Conservation (phyloP, 2,113 vertebrate species). For the Lycaon pictus region DNA sequence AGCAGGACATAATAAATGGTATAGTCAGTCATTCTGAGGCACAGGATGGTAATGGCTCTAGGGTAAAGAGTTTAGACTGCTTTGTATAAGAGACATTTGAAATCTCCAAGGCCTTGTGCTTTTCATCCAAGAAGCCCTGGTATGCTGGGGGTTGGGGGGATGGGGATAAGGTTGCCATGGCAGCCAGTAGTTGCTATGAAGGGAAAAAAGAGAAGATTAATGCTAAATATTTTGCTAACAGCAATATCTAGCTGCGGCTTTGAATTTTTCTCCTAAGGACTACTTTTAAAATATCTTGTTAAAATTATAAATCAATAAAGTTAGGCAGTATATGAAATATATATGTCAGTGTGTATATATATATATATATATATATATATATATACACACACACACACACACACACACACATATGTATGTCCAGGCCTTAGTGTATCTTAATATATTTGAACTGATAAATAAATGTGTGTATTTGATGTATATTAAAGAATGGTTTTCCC, state of each 20-base stretch:
- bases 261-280: slow-evolving; percentile 48
- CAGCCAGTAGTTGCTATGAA: slow-evolving; percentile 68
- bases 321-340: background rate
- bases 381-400: too few relatives aligned
- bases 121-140: slow-evolving; percentile 73
- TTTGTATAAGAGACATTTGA: slow-evolving; percentile 76
- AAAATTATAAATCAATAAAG: slow-evolving; percentile 67
- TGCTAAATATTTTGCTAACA: slow-evolving; percentile 77
- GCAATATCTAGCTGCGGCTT: slow-evolving; percentile 50
- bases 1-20: slow-evolving; percentile 63
- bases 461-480: background rate
- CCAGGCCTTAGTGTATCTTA: background rate
- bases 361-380: background rate
- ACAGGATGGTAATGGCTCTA: slow-evolving; percentile 62
- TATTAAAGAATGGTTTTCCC: background rate
- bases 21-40: slow-evolving; percentile 39
- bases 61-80: slow-evolving; percentile 71
- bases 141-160: slow-evolving; percentile 8
- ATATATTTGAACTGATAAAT: slow-evolving; percentile 28
- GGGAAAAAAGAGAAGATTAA: slow-evolving; percentile 61
- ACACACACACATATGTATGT: background rate
- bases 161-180: slow-evolving; percentile 74
- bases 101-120: slow-evolving; percentile 77
- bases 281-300: slow-evolving; percentile 57
- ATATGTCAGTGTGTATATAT: background rate